Evolutionary conservation across 2,113 vertebrate species (phyloP), one percentile per base, ranked within the genome.

Genomic region (Lathamus discolor): DNA sequence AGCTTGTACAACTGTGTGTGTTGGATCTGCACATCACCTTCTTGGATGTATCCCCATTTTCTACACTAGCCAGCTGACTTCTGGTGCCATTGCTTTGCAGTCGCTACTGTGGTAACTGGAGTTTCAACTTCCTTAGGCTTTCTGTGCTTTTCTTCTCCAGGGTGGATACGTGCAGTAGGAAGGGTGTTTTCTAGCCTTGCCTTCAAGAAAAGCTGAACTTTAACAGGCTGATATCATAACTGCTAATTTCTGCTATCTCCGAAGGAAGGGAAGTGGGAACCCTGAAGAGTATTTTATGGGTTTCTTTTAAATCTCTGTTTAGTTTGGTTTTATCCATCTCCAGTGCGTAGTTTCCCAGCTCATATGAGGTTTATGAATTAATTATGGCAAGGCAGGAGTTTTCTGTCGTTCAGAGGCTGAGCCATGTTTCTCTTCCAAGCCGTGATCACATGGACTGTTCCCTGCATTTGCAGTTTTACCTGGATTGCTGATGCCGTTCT

Each of bases 291-390:
- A 67, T 86, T 91, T 84, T 88, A 78, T 43, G 44, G 68, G 74
- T 95, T 92, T 93, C 83, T 91, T 93, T 94, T 77, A 82, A 95
- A 92, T 93, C 90, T 95, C 90, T 93, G 81, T 94, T 94, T 92
- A 83, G 81, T 93, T 95, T 94, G 93, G 72, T 95, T 97, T 96
- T 96, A 92, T 93, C 86, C 69, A 93, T 94, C 96, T 97, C 93
- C 48, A 92, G 93, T 88, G 94, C 96, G 91, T 79, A 95, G 80
- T 88, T 95, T 92, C 83, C 90, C 82, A 80, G 77, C 88, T 94
- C 86, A 51, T 84, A 33, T 8, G 77, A 96, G 91, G 86, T 83
- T 92, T 90, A 95, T 93, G 95, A 96, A 95, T 95, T 92, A 93
- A 96, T 96, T 95, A 94, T 81, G 83, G 92, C 27, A 73, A 96